These are phyloP conservation scores for Diarsia mendica DNA, from an alignment of 2,888 invertebrate genomes.

Conservation along the genomic window DNA sequence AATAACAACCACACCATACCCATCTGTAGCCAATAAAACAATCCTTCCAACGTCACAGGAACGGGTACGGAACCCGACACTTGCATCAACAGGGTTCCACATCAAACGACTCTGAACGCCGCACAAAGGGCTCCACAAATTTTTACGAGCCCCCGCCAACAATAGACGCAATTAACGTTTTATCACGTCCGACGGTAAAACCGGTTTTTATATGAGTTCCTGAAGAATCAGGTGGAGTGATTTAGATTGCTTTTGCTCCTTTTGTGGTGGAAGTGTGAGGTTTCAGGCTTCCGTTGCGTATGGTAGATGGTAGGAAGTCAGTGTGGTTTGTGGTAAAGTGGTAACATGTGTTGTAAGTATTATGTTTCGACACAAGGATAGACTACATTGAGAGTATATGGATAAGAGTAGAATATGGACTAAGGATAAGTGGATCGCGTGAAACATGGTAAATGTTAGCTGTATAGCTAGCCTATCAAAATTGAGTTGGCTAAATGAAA, in stretches of 20 bases:
- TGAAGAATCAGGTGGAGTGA: conserved; percentile 53
- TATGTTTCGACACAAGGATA: conserved; percentile 14
- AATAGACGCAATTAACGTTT: conserved; percentile 74
- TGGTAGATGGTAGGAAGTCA: conserved; percentile 12
- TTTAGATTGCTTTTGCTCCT: conserved; percentile 56
- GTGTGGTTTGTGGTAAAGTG: conserved; percentile 20
- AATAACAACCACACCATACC: conserved; percentile 1
- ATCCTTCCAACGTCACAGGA: conserved; percentile 21
- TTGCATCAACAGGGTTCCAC: conserved; percentile 53
- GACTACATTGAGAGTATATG: too few relatives aligned
- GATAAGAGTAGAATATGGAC: background rate
- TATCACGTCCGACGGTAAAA: conserved; percentile 70
- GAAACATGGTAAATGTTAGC: background rate
- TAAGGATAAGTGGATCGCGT: background rate
- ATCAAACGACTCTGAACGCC: conserved; percentile 56
- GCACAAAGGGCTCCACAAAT: conserved; percentile 65
- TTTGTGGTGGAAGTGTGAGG: conserved; percentile 56
- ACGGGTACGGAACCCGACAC: conserved; percentile 34
- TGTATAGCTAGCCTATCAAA: too few relatives aligned
- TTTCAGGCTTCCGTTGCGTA: conserved; percentile 47
- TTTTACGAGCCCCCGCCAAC: conserved; percentile 71
- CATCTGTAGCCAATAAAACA: conserved; percentile 47
- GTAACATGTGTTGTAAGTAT: conserved; percentile 14
- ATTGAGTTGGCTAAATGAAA: too few relatives aligned
- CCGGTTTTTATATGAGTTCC: conserved; percentile 63